Conservation (phyloP, 2,888 invertebrate species). For the Brachyptera putata region DNA sequence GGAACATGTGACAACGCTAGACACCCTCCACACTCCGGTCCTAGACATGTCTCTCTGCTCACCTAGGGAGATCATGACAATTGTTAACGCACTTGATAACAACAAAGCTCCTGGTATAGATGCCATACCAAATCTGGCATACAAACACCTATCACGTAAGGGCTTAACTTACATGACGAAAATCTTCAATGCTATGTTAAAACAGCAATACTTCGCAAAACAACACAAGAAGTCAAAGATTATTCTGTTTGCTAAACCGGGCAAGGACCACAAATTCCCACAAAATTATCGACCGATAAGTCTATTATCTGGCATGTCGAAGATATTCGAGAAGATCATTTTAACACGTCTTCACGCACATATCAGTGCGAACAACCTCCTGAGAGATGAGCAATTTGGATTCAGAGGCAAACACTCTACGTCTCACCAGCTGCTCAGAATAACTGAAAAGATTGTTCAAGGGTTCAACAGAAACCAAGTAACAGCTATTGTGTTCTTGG, state of each 20-base stretch:
- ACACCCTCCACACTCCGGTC: too few relatives aligned
- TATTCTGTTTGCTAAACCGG: too few relatives aligned
- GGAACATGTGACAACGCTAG: neutral
- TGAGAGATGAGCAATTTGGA: conserved; percentile 36
- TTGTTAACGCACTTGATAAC: neutral
- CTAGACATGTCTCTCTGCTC: neutral
- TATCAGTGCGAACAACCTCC: conserved; percentile 27
- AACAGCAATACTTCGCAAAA: neutral
- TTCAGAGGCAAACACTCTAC: conserved; percentile 38
- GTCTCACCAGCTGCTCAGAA: conserved; percentile 36
- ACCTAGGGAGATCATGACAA: neutral
- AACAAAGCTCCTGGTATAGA: neutral
- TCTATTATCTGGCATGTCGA: too few relatives aligned
- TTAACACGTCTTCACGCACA: too few relatives aligned
- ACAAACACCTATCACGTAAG: neutral
- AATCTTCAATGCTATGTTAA: neutral
- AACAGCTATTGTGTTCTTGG: conserved; percentile 38
- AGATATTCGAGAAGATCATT: too few relatives aligned
- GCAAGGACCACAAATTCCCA: too few relatives aligned
- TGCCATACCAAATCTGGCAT: neutral
- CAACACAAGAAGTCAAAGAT: too few relatives aligned
- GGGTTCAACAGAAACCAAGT: conserved; percentile 35
- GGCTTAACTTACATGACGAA: neutral
- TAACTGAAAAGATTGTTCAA: conserved; percentile 35
- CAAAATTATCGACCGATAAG: too few relatives aligned